Conservation (phyloP, 2,113 vertebrate genomes). For the Corythornis cristatus region DNA sequence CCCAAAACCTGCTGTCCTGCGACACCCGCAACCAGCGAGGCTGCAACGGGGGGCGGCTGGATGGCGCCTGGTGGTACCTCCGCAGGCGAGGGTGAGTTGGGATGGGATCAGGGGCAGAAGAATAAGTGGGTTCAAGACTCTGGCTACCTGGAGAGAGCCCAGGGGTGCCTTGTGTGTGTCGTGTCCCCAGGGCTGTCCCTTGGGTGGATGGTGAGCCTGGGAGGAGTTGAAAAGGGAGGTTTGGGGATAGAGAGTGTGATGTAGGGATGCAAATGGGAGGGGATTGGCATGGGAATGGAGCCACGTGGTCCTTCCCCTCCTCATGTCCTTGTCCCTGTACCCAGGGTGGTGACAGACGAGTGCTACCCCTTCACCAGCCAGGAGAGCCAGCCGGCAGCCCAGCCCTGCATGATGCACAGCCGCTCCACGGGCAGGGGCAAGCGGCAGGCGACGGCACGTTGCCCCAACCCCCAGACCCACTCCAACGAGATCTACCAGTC, state of each 20-base stretch:
- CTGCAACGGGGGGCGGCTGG: constrained; percentile 87
- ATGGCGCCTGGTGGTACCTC: constrained; percentile 96
- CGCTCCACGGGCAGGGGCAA: constrained; percentile 90
- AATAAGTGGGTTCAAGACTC: not conserved
- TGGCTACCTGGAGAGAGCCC: not conserved
- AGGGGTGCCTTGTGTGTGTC: rapidly evolving
- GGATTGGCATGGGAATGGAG: not conserved
- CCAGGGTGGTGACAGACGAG: constrained; percentile 91
- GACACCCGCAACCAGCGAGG: constrained; percentile 92
- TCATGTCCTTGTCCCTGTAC: not conserved
- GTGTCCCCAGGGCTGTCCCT: not conserved
- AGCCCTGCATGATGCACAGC: constrained; percentile 95
- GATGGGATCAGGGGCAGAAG: not conserved
- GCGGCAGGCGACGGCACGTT: constrained; percentile 89
- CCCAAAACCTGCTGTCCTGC: constrained; percentile 95
- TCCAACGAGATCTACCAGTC: constrained; percentile 96
- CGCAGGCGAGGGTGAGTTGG: constrained; percentile 85
- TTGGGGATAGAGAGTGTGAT: not conserved
- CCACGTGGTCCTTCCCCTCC: not conserved
- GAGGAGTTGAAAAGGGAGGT: not conserved
- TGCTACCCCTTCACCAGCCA: constrained; percentile 88
- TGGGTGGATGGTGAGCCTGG: too few species aligned
- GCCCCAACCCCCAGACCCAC: constrained; percentile 84
- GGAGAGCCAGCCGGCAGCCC: constrained; percentile 51
- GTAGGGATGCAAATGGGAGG: not conserved